These are phyloP conservation scores for Nasonovia ribisnigri DNA, from an alignment of 2,888 invertebrate genomes.

Conservation along the genomic window DNA sequence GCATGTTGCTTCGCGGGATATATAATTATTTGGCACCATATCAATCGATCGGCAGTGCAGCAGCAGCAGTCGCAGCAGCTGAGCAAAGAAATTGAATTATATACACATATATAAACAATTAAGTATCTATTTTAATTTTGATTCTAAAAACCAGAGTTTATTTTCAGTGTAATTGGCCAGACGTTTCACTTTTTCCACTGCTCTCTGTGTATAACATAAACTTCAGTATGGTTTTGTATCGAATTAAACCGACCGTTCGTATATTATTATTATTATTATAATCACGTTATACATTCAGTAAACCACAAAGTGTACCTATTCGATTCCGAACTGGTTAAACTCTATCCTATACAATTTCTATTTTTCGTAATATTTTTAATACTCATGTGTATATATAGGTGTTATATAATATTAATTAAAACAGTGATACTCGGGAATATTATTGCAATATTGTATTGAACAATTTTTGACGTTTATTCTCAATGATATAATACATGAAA, in stretches of 20 bases:
- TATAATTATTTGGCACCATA: conserved; percentile 23
- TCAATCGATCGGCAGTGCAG: conserved; percentile 20
- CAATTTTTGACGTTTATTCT: background rate
- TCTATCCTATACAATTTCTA: background rate
- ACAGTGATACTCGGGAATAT: background rate
- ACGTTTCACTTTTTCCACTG: conserved; percentile 22
- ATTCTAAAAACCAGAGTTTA: conserved; percentile 30
- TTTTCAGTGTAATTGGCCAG: conserved; percentile 44
- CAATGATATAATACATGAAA: background rate
- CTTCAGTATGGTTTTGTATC: background rate
- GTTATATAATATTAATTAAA: background rate
- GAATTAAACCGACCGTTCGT: background rate
- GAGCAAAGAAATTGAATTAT: conserved; percentile 6
- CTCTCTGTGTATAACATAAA: conserved; percentile 23
- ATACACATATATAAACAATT: background rate
- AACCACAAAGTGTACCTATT: background rate
- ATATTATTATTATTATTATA: background rate
- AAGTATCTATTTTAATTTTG: conserved; percentile 57
- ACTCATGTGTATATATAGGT: background rate
- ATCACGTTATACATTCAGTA: background rate
- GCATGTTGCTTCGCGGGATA: background rate
- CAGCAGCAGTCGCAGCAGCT: background rate
- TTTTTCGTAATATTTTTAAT: background rate
- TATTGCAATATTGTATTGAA: background rate
- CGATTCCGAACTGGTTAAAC: background rate